Evolutionary conservation across 2,113 vertebrate species (phyloP), one percentile per base, ranked within the genome.

Genomic region (Toxotes chatareus): DNA sequence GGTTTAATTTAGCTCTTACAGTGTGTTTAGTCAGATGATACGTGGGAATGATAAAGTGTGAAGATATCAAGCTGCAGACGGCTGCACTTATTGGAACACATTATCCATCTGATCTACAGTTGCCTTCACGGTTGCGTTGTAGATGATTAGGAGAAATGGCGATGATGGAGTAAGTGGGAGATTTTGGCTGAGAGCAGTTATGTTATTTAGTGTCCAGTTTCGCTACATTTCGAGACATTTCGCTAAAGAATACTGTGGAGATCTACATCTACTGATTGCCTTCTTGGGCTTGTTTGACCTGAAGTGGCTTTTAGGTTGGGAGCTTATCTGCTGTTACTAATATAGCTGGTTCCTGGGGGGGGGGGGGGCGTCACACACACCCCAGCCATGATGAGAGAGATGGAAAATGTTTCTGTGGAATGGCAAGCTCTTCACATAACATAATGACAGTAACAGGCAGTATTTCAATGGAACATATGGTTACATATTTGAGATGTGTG

Each of bases 21-120:
- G 88, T 89, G 64, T 88, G 86, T 90, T 91, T 80, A 80, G 90
- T 91, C 91, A 90, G 87, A 86, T 89, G 92, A 92, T 90, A 90
- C 64, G 7, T 0, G 21, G 68, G 79, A 86, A 85, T 73, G 89
- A 92, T 89, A 88, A 91, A 90, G 89, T 91, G 89, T 84, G 87
- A 92, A 89, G 71, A 49, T 86, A 91, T 91, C 83, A 77, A 83
- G 81, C 84, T 83, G 27, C 27, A 27, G 27, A 27, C 27, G 27
- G 27, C 27, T 27, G 80, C 78, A 79, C 88, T 88, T 67, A 81
- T 84, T 68, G 34, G 75, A 84, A 81, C 75, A 82, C 65, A 46
- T 83, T 82, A 75, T 75, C 51, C 67, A 17, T n/a, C 71, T 23
- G 64, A 66, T 65, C 62, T 47, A 19, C 73, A 57, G 38, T 76